Conservation (phyloP, 2,888 invertebrate genomes). For the Mythimna lalbum region DNA sequence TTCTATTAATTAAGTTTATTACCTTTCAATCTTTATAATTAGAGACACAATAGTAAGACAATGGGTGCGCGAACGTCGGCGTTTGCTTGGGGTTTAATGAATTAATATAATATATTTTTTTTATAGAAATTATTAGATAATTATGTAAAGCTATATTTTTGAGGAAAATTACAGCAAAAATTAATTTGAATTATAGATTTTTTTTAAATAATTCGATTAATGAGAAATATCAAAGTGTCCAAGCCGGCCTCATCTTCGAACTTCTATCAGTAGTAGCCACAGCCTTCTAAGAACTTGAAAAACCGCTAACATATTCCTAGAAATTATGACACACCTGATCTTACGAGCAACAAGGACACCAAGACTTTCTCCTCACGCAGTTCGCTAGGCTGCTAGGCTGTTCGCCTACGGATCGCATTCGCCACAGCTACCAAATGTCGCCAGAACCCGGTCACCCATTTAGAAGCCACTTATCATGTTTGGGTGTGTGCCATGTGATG, state of each 20-base stretch:
- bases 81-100: no score
- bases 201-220: no score
- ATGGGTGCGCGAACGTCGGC: no score
- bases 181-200: no score
- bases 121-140: no score
- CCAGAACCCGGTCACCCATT: constrained; percentile 83
- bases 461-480: constrained; percentile 74
- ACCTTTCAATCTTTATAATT: no score
- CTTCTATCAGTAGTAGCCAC: neutral
- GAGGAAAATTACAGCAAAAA: no score
- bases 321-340: constrained; percentile 53
- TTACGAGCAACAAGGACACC: constrained; percentile 77
- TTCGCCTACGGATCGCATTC: constrained; percentile 71
- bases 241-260: constrained; percentile 1
- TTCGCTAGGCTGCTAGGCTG: constrained; percentile 46
- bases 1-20: no score
- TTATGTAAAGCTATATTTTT: no score
- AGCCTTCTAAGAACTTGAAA: constrained; percentile 15
- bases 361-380: constrained; percentile 80
- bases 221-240: neutral
- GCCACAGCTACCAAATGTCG: constrained; percentile 76
- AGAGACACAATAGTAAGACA: no score
- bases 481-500: constrained; percentile 69
- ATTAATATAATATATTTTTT: no score
- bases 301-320: constrained; percentile 3